Evolutionary conservation across 2,888 invertebrate genomes (phyloP), one percentile per base, ranked within the genome.

Genomic region (Dioctria rufipes): DNA sequence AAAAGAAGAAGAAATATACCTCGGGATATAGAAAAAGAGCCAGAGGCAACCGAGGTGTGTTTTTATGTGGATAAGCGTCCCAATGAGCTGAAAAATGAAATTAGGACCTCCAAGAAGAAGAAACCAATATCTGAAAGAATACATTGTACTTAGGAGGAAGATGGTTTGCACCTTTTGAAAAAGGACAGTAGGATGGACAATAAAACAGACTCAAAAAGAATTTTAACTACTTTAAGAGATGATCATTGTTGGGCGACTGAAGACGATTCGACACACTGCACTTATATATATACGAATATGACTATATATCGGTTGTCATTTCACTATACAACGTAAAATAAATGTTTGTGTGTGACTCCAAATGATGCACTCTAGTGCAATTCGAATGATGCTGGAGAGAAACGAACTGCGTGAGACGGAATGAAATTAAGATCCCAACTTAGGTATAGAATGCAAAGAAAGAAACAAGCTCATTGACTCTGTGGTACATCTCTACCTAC

Each of bases 171-270:
- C 69, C 60, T 67, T 77, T 78, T 77, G 5, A 54, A 63, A n/a
- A 58, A 80, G 46, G 80, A 80, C 80, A 80, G 75, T 67, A 79
- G 60, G 77, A 63, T 54, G 58, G 58, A 67, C 67, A 79, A 67
- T 67, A 60, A 79, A 66, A 65, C 73, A 65, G 66, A 46, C n/a
- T 71, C 37, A 51, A 73, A 71, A 51, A 54, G 73, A 43, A 80
- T 65, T 65, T 66, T 80, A 73, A 80, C 80, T 67, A 79, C 79
- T 79, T 66, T 79, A 77, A 51, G 54, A 73, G 80, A 73, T 60
- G 39, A 73, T 73, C 54, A 60, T 69, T 69, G 58, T 6, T 42
- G 65, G 4, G 43, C 58, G 13, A 43, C 54, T 54, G 46, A 40
- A 3, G 58, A 13, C 46, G 37, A 79, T 79, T 79, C 51, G 79